Evolutionary conservation across 2,113 vertebrate genomes (phyloP).

Genomic region (Climacteris rufus): DNA sequence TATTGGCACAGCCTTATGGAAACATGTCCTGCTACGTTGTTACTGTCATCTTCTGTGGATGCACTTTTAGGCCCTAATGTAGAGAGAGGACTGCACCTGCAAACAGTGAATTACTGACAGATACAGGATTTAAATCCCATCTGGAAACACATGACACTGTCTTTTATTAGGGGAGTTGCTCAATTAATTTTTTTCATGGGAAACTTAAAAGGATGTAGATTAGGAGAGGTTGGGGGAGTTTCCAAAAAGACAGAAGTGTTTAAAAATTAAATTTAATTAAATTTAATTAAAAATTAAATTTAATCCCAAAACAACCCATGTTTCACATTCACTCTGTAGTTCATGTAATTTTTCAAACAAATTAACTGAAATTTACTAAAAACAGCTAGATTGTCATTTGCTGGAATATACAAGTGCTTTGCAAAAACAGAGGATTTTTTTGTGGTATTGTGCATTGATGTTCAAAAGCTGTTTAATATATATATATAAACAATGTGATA

Average conservation of each 20-base stretch:
- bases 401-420: neutral
- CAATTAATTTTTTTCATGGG: neutral
- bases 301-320: neutral
- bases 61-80: neutral
- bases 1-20: neutral
- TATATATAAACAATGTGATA: neutral
- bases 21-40: neutral
- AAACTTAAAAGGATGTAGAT: neutral
- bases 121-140: neutral
- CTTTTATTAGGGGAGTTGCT: neutral
- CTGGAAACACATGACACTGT: neutral
- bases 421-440: neutral
- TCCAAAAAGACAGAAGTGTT: neutral
- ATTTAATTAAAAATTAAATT: too few species aligned
- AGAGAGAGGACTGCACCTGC: neutral
- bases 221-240: neutral
- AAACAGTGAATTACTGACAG: neutral
- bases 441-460: neutral
- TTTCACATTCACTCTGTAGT: neutral
- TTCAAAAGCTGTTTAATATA: neutral
- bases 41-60: neutral
- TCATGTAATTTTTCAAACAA: neutral
- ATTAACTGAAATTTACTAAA: neutral
- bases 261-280: too few species aligned
- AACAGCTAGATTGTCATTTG: neutral